Percentiles rank a stretch among this genome's conserved stretches.
phyloP scores from a whole-genome alignment of 2,113 vertebrate species.

The Cacatua alba region DNA sequence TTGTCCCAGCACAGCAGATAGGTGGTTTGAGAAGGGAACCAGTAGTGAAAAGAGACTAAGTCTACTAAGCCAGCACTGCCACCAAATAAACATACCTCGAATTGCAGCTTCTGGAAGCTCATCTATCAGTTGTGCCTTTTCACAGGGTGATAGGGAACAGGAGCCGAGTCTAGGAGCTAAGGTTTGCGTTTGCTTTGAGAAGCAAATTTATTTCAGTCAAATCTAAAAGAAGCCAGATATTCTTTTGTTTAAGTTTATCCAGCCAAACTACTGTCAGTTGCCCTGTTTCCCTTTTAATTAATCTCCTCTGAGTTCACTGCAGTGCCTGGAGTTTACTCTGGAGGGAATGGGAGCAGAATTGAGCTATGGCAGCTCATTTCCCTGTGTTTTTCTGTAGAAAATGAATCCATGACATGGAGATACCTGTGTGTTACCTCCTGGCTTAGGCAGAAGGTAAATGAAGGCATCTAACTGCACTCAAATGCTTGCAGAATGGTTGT shows the following conservation, averaged over 20 bases:
- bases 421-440: background rate
- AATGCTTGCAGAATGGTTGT: background rate
- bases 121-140: background rate
- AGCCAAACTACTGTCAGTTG: background rate
- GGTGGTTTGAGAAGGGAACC: background rate
- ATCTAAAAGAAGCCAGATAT: slow-evolving; percentile 15
- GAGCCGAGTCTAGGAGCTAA: background rate
- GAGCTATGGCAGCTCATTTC: background rate
- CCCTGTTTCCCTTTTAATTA: background rate
- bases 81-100: background rate
- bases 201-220: background rate
- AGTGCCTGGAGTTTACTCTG: background rate
- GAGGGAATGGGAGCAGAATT: background rate
- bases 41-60: background rate
- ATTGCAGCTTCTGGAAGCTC: background rate
- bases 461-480: background rate
- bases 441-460: background rate
- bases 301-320: background rate
- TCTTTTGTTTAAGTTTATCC: slow-evolving; percentile 18
- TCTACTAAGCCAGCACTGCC: background rate
- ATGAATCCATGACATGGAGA: background rate
- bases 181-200: background rate
- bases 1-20: background rate
- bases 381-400: background rate
- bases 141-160: background rate